phyloP scores from a whole-genome alignment of 2,888 invertebrate species.

The Oegoconia quadripuncta region DNA sequence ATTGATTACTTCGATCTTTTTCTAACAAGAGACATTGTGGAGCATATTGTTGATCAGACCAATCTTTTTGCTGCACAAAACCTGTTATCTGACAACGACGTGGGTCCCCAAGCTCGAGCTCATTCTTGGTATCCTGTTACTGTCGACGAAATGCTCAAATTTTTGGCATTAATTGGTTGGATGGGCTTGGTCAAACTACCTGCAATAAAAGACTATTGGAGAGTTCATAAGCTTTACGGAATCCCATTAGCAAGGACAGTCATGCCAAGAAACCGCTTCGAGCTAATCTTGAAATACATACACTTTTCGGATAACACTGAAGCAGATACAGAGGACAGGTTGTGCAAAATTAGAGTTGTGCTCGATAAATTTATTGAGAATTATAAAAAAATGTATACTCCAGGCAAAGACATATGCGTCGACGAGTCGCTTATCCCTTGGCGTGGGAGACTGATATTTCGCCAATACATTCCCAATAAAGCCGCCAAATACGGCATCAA shows the following conservation, averaged over 20 bases:
- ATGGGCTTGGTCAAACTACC: constrained; percentile 27
- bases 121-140: constrained; percentile 19
- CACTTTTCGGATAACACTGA: constrained; percentile 16
- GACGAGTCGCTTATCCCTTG: constrained; percentile 7
- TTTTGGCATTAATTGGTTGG: constrained; percentile 21
- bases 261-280: constrained; percentile 16
- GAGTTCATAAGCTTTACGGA: constrained; percentile 19
- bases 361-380: constrained; percentile 21
- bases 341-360: constrained; percentile 14
- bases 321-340: constrained; percentile 15
- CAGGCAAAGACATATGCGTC: constrained; percentile 10
- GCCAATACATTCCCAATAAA: constrained; percentile 18
- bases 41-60: constrained; percentile 12
- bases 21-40: constrained; percentile 13
- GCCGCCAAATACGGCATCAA: constrained; percentile 18
- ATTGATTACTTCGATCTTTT: constrained; percentile 18
- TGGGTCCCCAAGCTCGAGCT: constrained; percentile 15
- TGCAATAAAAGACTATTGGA: constrained; percentile 22
- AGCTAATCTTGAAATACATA: constrained; percentile 19
- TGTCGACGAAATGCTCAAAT: constrained; percentile 11
- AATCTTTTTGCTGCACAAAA: constrained; percentile 15
- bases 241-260: constrained; percentile 22
- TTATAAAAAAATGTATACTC: constrained; percentile 15
- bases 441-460: constrained; percentile 13
- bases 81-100: constrained; percentile 11